Percentiles rank a stretch among this genome's conserved stretches.
Evolutionary conservation across 2,888 invertebrate genomes (phyloP).

Genomic region (Heteromurus nitidus): DNA sequence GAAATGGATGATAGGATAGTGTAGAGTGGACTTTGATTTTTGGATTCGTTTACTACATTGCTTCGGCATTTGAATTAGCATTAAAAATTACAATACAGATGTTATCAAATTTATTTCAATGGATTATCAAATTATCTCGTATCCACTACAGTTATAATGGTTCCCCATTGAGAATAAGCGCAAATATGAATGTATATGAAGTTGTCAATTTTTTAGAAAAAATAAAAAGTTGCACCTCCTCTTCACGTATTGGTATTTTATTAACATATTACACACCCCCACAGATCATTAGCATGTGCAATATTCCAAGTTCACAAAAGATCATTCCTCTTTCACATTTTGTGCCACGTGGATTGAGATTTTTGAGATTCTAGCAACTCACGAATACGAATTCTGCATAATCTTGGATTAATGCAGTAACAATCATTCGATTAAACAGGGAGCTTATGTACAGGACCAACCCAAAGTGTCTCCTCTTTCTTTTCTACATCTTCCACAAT

Average conservation of each 20-base stretch:
- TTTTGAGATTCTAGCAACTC: not conserved
- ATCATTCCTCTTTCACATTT: not conserved
- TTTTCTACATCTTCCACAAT: not conserved
- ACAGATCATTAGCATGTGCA: constrained; percentile 1
- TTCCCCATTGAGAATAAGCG: too few relatives aligned
- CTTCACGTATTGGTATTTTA: not conserved
- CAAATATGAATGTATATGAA: constrained; percentile 14
- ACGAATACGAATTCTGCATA: not conserved
- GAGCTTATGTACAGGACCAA: too few relatives aligned
- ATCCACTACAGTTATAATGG: too few relatives aligned
- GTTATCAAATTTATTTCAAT: too few relatives aligned
- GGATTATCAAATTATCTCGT: too few relatives aligned
- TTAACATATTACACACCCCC: constrained; percentile 19
- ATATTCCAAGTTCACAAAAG: not conserved
- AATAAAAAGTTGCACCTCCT: not conserved
- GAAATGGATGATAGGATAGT: too few relatives aligned
- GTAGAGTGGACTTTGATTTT: too few relatives aligned
- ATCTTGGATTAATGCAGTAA: constrained; percentile 6
- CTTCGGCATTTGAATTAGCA: not conserved
- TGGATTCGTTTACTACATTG: too few relatives aligned
- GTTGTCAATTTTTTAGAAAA: constrained; percentile 22
- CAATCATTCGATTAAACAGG: too few relatives aligned
- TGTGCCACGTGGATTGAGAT: not conserved
- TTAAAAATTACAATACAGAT: not conserved
- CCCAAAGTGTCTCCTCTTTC: too few relatives aligned